Base-by-base conservation (phyloP, 2,113 vertebrate species). In the Australoheros scitulus region DNA sequence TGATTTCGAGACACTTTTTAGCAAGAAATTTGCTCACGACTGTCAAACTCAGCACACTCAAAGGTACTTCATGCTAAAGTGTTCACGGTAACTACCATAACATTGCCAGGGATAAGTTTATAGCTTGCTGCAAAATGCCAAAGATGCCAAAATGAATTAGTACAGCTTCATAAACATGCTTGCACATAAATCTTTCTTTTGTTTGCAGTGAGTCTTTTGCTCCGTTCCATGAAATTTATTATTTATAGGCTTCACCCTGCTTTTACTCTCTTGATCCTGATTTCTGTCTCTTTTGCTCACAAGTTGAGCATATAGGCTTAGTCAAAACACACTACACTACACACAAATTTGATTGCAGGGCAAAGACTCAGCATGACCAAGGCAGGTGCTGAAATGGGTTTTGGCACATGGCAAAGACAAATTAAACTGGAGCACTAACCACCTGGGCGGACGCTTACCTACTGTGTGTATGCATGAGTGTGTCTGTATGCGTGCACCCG, bases 381-480 rank as follows among this genome's bases (percentile, higher is more conserved):
- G 11, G 74, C 83, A 87, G 87, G 87, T 87, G 85, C 52, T 79
- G 81, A 76, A 80, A 81, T 85, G 17, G 32, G 65, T 76, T 86
- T 70, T 88, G 83, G 77, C 78, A 75, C 1, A 2, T 17, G 75
- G 15, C 15, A 61, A 76, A 81, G 76, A 85, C 56, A 55, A 57
- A 91, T 91, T 76, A 70, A 58, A 79, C 57, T 72, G 15, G 83
- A 65, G 58, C 61, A 58, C n/a, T 15, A 60, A 88, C 55, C 63
- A 85, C 41, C 55, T 74, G 75, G 64, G 11, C 65, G 41, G n/a
- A 61, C 2, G 20, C 56, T 34, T 64, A 15, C 4, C 29, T 38
- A 18, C 3, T 38, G 32, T 47, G 7, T 86, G 32, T 56, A 32
- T 81, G 58, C 43, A 18, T 58, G 55, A 17, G 1, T 43, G 0